phyloP scores from a whole-genome alignment of 1,140 invertebrate species.

The Aphelinus atriplicis region DNA sequence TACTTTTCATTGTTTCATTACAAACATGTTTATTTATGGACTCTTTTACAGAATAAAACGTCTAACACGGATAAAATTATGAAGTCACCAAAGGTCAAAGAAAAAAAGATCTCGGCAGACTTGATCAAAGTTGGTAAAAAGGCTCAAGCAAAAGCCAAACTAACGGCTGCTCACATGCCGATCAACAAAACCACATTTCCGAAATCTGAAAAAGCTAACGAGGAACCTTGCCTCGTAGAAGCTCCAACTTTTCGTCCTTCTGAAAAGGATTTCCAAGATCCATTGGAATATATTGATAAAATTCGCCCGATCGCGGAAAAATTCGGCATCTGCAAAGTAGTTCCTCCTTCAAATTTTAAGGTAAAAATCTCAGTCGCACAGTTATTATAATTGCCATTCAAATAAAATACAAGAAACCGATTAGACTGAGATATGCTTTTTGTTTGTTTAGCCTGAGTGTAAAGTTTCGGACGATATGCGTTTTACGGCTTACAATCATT shows the following conservation, averaged over 20 bases:
- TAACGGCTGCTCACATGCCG: slow-evolving; percentile 56
- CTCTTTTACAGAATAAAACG: slow-evolving; percentile 13
- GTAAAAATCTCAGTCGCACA: slow-evolving; percentile 54
- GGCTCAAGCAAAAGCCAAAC: slow-evolving; percentile 53
- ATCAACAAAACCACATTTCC: slow-evolving; percentile 69
- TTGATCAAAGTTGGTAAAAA: slow-evolving; percentile 48
- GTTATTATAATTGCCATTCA: background rate
- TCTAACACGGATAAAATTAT: slow-evolving; percentile 47
- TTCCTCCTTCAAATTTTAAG: slow-evolving; percentile 88
- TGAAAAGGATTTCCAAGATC: slow-evolving; percentile 89
- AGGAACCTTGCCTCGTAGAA: slow-evolving; percentile 74
- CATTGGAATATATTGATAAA: slow-evolving; percentile 87
- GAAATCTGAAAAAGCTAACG: slow-evolving; percentile 57
- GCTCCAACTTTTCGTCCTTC: slow-evolving; percentile 85
- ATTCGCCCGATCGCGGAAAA: slow-evolving; percentile 82
- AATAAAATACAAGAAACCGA: slow-evolving; percentile 12
- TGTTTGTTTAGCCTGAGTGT: slow-evolving; percentile 77
- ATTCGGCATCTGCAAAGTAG: slow-evolving; percentile 88
- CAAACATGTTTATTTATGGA: background rate
- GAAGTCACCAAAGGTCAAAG: slow-evolving; percentile 55
- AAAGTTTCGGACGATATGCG: slow-evolving; percentile 85
- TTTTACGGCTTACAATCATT: slow-evolving; percentile 92
- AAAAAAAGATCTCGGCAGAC: slow-evolving; percentile 53
- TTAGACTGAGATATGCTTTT: slow-evolving; percentile 23
- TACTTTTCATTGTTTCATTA: no score